Evolutionary conservation across 2,113 vertebrate genomes (phyloP), one percentile per base, ranked within the genome.

Genomic region (Salvelinus alpinus): DNA sequence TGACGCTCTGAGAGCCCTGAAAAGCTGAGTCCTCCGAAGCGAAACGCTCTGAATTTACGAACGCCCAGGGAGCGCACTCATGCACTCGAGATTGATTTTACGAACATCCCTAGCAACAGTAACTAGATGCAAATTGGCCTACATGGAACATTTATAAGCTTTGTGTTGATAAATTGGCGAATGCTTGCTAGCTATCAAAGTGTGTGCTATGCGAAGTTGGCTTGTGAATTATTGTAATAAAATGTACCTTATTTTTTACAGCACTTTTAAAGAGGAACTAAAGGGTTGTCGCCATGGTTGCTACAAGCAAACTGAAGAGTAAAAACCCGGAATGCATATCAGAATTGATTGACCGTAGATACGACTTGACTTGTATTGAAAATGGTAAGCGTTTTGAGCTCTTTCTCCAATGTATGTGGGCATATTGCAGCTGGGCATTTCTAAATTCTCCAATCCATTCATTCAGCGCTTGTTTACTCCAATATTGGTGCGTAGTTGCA

Each of bases 281-380:
- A 67, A 62, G 11, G 51, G 64, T 76, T 34, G 73, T 60, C 88
- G 88, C 74, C 71, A 93, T 88, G 89, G 93, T 92, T 76, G 92
- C 92, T 29, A 90, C 92, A n/a, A 92, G 90, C 90, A 88, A 77
- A 24, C 44, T 95, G 73, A 93, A 88, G 57, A 78, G 80, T 78
- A 94, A 92, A 85, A 92, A 81, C 80, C 62, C 86, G 44, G 90
- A 89, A 16, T 86, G 82, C 0, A n/a, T 91, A 66, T 91, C 76
- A 0, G 91, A 91, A n/a, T 29, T 87, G 74, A 59, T 86, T 34
- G 88, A 89, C 48, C 73, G 78, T 51, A 88, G 88, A 75, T 92
- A 84, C 59, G 88, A 92, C 48, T 88, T 85, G 16, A 80, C 87
- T 13, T 91, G 80, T 80, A 87, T 93, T 14, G 94, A 91, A 20